These are phyloP conservation scores for Antrozous pallidus DNA, from an alignment of 2,797 vertebrate species.

Conservation along the genomic window DNA sequence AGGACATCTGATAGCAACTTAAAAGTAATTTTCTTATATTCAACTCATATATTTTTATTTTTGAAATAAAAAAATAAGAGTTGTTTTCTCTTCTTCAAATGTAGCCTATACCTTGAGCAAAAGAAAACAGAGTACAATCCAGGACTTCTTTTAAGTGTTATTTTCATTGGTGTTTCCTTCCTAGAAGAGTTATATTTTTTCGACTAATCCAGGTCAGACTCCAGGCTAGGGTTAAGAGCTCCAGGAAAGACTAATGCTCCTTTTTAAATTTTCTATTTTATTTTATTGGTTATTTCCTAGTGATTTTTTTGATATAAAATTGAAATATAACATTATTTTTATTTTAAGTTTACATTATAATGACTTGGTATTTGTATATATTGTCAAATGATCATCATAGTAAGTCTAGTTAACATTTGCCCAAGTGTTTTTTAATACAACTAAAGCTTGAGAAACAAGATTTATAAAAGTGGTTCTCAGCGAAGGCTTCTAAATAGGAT, in stretches of 20 bases:
- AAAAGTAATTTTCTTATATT: background rate
- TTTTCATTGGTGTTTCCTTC: background rate
- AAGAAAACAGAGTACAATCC: background rate
- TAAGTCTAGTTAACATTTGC: background rate
- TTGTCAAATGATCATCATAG: background rate
- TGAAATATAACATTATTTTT: background rate
- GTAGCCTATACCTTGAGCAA: background rate
- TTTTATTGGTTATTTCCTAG: background rate
- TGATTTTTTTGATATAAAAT: background rate
- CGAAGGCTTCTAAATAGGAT: background rate
- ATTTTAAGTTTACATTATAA: background rate
- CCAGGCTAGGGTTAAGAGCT: background rate
- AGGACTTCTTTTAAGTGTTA: background rate
- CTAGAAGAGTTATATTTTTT: background rate
- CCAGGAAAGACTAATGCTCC: background rate
- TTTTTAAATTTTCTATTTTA: background rate
- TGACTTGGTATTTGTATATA: background rate
- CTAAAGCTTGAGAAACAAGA: background rate
- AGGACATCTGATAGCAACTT: background rate
- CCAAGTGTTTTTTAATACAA: background rate
- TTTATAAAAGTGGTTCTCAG: background rate
- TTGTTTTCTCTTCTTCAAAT: background rate
- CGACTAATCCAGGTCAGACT: background rate
- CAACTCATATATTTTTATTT: background rate
- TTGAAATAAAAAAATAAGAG: background rate